Evolutionary conservation across 2,797 vertebrate species (phyloP).

Genomic region (Megalops cyprinoides): DNA sequence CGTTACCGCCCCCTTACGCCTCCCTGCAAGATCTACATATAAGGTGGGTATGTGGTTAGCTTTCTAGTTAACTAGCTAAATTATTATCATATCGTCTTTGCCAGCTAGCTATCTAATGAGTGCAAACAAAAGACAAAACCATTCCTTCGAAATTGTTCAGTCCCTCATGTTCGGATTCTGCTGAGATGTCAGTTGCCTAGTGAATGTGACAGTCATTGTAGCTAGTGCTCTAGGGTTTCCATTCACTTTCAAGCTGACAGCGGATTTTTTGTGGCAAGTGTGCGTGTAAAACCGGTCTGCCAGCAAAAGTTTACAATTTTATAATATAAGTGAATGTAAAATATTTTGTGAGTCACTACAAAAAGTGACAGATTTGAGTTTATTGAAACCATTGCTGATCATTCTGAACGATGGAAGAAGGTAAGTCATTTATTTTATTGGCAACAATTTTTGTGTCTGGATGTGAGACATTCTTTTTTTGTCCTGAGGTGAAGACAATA

Average conservation of each 20-base stretch:
- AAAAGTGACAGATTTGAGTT: too few relatives aligned
- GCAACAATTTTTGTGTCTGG: neutral
- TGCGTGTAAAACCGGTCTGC: neutral
- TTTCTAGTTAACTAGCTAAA: neutral
- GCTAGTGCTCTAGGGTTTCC: too few relatives aligned
- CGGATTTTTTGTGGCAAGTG: neutral
- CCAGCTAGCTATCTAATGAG: neutral
- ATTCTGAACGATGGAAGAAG: conserved; percentile 3
- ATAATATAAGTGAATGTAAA: too few relatives aligned
- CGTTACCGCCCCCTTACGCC: neutral
- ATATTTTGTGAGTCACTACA: neutral
- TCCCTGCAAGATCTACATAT: conserved; percentile 2
- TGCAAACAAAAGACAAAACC: neutral
- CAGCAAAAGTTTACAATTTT: neutral
- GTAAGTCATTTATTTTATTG: neutral
- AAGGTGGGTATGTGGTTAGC: neutral
- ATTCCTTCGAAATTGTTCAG: neutral
- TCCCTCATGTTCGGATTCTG: neutral
- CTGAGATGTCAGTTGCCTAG: too few relatives aligned
- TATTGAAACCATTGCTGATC: too few relatives aligned
- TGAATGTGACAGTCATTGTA: too few relatives aligned
- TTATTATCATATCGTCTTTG: neutral
- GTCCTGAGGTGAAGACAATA: neutral
- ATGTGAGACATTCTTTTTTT: neutral
- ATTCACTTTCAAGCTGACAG: too few relatives aligned